Evolutionary conservation across 2,888 invertebrate species (phyloP).

Genomic region (Acronicta alni): DNA sequence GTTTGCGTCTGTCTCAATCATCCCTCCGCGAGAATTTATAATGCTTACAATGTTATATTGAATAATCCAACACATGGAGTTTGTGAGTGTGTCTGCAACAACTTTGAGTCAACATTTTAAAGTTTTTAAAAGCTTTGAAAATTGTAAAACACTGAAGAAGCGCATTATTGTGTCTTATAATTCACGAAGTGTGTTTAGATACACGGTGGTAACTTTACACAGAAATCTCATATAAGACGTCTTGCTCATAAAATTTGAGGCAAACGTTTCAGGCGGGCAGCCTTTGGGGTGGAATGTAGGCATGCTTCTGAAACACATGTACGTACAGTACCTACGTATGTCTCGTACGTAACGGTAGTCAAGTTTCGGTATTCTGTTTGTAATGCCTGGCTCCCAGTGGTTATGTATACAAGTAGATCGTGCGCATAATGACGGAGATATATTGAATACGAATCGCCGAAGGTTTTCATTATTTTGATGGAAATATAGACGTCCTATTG

Average conservation of each 20-base stretch:
- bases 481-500: not conserved
- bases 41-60: conserved; percentile 69
- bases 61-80: conserved; percentile 63
- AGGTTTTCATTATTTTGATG: conserved; percentile 39
- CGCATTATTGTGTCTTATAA: conserved; percentile 35
- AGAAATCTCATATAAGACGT: conserved; percentile 15
- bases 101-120: conserved; percentile 39
- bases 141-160: conserved; percentile 25
- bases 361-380: conserved; percentile 43
- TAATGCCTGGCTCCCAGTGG: conserved; percentile 18
- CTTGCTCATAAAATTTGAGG: conserved; percentile 45
- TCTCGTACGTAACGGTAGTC: conserved; percentile 22
- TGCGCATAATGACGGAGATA: conserved; percentile 37
- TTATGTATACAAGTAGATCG: conserved; percentile 20
- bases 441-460: conserved; percentile 32
- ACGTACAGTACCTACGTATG: conserved; percentile 13
- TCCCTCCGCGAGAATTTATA: conserved; percentile 60
- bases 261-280: conserved; percentile 36
- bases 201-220: conserved; percentile 43
- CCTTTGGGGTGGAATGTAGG: conserved; percentile 32
- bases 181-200: conserved; percentile 32
- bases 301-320: conserved; percentile 22
- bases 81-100: conserved; percentile 30
- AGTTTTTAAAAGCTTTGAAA: conserved; percentile 48
- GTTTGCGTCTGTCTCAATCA: conserved; percentile 60